phyloP scores from a whole-genome alignment of 2,797 vertebrate species.

The Spinibarbus caldwelli region DNA sequence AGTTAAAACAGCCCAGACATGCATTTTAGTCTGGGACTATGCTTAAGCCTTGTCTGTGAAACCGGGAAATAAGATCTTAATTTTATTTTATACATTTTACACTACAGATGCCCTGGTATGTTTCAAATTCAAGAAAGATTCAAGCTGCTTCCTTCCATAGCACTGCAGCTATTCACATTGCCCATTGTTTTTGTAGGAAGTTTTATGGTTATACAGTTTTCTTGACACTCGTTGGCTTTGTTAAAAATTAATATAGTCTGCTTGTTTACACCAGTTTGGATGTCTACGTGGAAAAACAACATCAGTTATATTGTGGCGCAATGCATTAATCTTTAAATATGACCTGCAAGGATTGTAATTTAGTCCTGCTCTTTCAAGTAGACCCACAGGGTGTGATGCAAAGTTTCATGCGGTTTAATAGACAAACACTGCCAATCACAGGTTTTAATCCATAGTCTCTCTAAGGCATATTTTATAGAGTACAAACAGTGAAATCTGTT shows the following conservation, averaged over 20 bases:
- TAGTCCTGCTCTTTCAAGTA: background rate
- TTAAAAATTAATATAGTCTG: slow-evolving; percentile 49
- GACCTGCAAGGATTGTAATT: slow-evolving; percentile 27
- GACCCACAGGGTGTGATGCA: slow-evolving; percentile 4
- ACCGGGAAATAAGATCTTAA: background rate
- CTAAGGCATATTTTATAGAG: slow-evolving; percentile 17
- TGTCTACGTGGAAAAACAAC: slow-evolving; percentile 36
- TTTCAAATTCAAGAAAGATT: background rate
- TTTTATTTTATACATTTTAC: background rate
- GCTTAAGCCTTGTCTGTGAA: background rate
- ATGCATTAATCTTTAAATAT: slow-evolving; percentile 51
- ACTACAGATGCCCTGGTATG: background rate
- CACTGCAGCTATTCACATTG: background rate
- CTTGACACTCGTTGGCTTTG: background rate
- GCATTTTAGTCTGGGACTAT: background rate
- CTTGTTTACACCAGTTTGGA: slow-evolving; percentile 49
- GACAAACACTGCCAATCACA: background rate
- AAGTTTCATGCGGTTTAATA: slow-evolving; percentile 14
- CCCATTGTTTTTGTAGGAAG: background rate
- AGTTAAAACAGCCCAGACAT: background rate
- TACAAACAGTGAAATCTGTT: slow-evolving; percentile 1
- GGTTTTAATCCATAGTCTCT: slow-evolving; percentile 7
- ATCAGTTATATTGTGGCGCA: slow-evolving; percentile 34
- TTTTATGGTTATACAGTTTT: background rate
- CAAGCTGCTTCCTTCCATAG: background rate